Percentiles rank a stretch among this genome's conserved stretches.
Conservation (phyloP, 2,888 invertebrate species). For the Lamellibrachia columna region DNA sequence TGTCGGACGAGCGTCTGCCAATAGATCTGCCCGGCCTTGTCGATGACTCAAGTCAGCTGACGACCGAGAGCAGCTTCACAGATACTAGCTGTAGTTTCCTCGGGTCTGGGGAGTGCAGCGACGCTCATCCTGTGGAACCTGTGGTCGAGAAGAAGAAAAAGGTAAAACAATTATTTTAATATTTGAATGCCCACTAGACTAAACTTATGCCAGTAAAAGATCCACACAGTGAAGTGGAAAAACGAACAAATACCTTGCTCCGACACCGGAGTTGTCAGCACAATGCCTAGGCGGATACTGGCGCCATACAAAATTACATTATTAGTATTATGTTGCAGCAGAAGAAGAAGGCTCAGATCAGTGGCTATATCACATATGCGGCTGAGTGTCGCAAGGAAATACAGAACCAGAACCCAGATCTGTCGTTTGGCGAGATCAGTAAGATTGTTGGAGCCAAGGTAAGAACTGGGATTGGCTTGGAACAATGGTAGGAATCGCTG, state of each 20-base stretch:
- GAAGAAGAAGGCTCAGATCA: conserved; percentile 64
- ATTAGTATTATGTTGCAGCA: neutral
- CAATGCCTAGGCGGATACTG: neutral
- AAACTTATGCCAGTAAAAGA: too few species aligned
- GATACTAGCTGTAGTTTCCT: conserved; percentile 26
- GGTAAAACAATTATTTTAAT: conserved; percentile 31
- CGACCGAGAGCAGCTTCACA: conserved; percentile 30
- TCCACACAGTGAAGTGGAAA: too few species aligned
- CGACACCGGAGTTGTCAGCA: too few species aligned
- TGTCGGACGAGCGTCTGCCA: conserved; percentile 44
- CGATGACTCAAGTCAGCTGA: conserved; percentile 2
- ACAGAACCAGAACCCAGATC: conserved; percentile 91
- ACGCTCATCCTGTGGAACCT: conserved; percentile 79
- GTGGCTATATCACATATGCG: conserved; percentile 97
- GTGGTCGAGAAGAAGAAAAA: conserved; percentile 73
- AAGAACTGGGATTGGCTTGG: conserved; percentile 17
- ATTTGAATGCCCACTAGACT: too few species aligned
- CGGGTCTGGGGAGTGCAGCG: conserved; percentile 70
- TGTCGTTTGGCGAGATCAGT: conserved; percentile 88
- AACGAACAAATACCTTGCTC: too few species aligned
- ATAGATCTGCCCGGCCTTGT: neutral
- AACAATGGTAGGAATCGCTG: neutral
- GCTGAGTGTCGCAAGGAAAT: conserved; percentile 94
- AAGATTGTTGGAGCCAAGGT: conserved; percentile 79
- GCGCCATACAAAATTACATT: neutral